These are phyloP conservation scores for Adelges cooleyi DNA, from an alignment of 1,140 invertebrate species.

Conservation along the genomic window DNA sequence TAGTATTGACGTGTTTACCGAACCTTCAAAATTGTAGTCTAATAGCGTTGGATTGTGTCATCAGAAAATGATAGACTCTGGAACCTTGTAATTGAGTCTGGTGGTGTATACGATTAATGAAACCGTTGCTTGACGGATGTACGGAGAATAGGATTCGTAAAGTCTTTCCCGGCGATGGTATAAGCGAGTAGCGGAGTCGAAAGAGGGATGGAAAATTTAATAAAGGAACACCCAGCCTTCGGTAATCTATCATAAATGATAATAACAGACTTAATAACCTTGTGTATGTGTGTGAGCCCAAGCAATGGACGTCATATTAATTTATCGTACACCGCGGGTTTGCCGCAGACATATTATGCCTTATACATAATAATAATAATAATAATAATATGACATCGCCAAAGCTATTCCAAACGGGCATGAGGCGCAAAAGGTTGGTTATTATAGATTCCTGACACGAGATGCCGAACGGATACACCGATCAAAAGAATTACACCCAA, in stretches of 20 bases:
- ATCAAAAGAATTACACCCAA: too few relatives aligned
- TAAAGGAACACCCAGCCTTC: not conserved
- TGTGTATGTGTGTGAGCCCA: not conserved
- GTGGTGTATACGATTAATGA: too few relatives aligned
- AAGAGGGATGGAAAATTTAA: not conserved
- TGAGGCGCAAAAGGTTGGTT: not conserved
- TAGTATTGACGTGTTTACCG: too few relatives aligned
- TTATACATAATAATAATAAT: not conserved
- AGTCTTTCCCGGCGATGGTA: not conserved
- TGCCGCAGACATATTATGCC: not conserved
- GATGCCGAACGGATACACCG: too few relatives aligned
- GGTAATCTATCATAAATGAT: conserved; percentile 21
- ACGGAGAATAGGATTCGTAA: too few relatives aligned
- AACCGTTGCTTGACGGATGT: too few relatives aligned
- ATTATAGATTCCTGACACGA: not conserved
- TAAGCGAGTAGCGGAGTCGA: not conserved
- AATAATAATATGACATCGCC: not conserved
- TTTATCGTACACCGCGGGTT: not conserved
- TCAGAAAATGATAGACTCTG: too few relatives aligned
- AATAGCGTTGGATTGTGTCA: too few relatives aligned
- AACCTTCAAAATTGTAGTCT: too few relatives aligned
- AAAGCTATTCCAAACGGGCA: too few relatives aligned
- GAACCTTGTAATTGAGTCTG: too few relatives aligned
- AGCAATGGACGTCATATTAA: conserved; percentile 4
- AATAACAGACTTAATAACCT: conserved; percentile 16